phyloP scores from a whole-genome alignment of 2,113 vertebrate genomes.

The Tiliqua scincoides region DNA sequence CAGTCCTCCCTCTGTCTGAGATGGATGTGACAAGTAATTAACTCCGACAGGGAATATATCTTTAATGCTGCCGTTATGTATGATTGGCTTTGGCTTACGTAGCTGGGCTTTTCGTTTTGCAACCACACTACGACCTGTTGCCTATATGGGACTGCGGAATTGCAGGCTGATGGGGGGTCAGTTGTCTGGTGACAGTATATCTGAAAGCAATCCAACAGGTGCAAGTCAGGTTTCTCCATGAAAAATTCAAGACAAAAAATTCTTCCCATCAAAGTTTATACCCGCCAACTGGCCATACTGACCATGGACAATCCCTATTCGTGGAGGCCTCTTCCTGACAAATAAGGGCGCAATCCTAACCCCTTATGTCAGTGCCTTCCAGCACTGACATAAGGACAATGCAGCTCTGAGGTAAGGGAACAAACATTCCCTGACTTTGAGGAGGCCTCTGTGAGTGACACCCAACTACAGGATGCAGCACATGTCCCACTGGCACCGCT shows the following conservation, averaged over 20 bases:
- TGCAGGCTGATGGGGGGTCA: conserved; percentile 27
- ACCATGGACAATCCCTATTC: too few relatives aligned
- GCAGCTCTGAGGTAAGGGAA: too few relatives aligned
- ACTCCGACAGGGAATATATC: conserved; percentile 53
- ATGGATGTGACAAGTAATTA: conserved; percentile 69
- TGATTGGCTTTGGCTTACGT: conserved; percentile 36
- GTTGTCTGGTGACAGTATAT: too few relatives aligned
- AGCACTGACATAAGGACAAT: too few relatives aligned
- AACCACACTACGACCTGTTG: conserved; percentile 10
- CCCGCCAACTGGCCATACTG: too few relatives aligned
- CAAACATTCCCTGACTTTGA: too few relatives aligned
- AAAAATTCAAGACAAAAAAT: neutral
- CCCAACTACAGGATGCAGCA: too few relatives aligned
- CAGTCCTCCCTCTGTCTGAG: conserved; percentile 53
- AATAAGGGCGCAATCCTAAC: too few relatives aligned
- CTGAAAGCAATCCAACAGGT: neutral
- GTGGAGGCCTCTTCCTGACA: too few relatives aligned
- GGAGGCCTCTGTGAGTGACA: too few relatives aligned
- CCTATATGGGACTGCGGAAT: conserved; percentile 34
- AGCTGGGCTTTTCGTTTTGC: conserved; percentile 29
- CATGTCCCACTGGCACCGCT: too few relatives aligned
- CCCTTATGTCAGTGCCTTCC: too few relatives aligned
- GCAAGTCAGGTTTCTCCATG: neutral
- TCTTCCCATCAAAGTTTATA: neutral
- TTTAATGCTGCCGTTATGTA: conserved; percentile 47